Conservation (phyloP, 2,113 vertebrate genomes). For the Myanophis thanlyinensis region DNA sequence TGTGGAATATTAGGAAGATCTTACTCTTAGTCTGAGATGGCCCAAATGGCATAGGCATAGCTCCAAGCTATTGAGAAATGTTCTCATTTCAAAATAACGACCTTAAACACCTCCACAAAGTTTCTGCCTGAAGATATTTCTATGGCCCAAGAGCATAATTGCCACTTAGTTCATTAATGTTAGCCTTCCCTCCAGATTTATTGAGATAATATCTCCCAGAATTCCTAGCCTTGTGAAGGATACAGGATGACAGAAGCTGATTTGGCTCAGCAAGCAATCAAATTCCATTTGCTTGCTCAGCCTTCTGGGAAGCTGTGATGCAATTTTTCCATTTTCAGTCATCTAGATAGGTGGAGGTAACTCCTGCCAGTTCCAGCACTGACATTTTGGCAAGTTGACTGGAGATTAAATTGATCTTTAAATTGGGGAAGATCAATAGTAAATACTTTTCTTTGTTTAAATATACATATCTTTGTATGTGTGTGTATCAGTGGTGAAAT, state of each 20-base stretch:
- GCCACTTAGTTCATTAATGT: not conserved
- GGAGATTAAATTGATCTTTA: not conserved
- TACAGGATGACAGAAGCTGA: not conserved
- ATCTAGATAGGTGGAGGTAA: not conserved
- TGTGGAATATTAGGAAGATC: not conserved
- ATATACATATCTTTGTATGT: too few relatives aligned
- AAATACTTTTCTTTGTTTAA: not conserved
- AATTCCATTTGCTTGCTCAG: not conserved
- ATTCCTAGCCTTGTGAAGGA: not conserved
- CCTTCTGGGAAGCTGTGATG: not conserved
- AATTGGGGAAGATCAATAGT: not conserved
- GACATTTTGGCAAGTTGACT: not conserved
- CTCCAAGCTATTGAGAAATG: not conserved
- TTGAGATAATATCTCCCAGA: not conserved
- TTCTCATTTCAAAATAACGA: not conserved
- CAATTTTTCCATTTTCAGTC: not conserved
- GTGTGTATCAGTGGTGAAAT: too few relatives aligned
- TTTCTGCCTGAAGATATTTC: not conserved
- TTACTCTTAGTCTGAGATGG: not conserved
- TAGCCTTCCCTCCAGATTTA: not conserved
- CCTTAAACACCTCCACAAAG: not conserved
- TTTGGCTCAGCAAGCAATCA: not conserved
- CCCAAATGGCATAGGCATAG: not conserved
- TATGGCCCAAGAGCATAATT: not conserved
- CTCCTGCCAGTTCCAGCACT: not conserved